Evolutionary conservation across 2,888 invertebrate genomes (phyloP).

Genomic region (Drosophila prolongata): DNA sequence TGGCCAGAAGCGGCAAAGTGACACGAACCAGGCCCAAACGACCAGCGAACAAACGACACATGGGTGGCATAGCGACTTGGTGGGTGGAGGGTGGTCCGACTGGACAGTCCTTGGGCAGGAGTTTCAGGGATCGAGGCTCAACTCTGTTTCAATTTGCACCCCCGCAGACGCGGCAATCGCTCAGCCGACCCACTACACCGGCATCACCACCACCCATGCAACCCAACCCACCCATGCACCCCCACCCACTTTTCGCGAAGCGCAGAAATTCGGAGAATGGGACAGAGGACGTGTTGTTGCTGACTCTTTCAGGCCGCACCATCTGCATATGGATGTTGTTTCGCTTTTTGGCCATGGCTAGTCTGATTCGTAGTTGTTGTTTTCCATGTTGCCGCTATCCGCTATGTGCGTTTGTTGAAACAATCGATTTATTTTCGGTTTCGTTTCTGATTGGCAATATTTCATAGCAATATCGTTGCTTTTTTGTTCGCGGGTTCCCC

Average conservation of each 20-base stretch:
- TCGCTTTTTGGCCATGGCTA: conserved; percentile 9
- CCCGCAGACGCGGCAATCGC: conserved; percentile 65
- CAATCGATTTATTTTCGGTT: conserved; percentile 83
- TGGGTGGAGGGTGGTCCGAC: conserved; percentile 5
- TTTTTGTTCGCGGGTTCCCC: conserved; percentile 1
- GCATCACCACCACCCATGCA: conserved; percentile 8
- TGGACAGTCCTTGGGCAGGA: conserved; percentile 18
- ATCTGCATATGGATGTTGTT: conserved; percentile 30
- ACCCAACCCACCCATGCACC: conserved; percentile 26
- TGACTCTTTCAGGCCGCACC: conserved; percentile 57
- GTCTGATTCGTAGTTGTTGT: conserved; percentile 39
- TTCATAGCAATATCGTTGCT: conserved; percentile 69
- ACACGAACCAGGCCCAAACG: conserved; percentile 57
- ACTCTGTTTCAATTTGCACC: conserved; percentile 79
- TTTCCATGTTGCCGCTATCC: conserved; percentile 15
- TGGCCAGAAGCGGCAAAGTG: conserved; percentile 69
- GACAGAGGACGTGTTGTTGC: conserved; percentile 43
- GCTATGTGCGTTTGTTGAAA: conserved; percentile 72
- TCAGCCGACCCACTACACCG: conserved; percentile 57
- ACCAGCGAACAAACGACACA: conserved; percentile 47
- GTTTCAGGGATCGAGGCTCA: conserved; percentile 32
- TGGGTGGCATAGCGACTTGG: conserved; percentile 29
- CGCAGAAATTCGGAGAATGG: conserved; percentile 57
- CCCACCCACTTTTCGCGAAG: conserved; percentile 61
- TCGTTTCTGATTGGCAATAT: conserved; percentile 83